These are phyloP conservation scores for Hartigia nigra DNA, from an alignment of 2,888 invertebrate species.

Conservation along the genomic window DNA sequence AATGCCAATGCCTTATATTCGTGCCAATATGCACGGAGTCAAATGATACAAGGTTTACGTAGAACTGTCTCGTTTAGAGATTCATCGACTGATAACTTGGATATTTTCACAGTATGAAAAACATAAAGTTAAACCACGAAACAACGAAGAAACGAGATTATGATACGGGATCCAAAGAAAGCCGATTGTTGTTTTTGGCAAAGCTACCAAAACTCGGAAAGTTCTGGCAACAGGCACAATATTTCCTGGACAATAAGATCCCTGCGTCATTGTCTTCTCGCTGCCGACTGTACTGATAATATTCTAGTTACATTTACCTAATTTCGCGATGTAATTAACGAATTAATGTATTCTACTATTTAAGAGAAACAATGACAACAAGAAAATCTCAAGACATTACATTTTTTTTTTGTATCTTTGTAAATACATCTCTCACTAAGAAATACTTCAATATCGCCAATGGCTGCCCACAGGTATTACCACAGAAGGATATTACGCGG, in stretches of 20 bases:
- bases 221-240: neutral
- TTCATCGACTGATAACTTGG: neutral
- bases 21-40: neutral
- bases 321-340: constrained; percentile 5
- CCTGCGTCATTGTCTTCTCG: neutral
- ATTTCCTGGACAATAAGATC: constrained; percentile 5
- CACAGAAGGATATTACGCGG: constrained; percentile 9
- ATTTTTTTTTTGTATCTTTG: constrained; percentile 18
- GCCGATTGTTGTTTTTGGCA: neutral
- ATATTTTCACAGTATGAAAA: neutral
- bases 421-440: constrained; percentile 13
- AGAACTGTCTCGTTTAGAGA: neutral
- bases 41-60: neutral
- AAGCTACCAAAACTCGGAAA: neutral
- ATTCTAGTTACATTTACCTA: constrained; percentile 8
- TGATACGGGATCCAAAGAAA: neutral
- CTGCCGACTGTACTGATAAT: neutral
- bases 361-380: constrained; percentile 9
- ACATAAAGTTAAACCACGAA: neutral
- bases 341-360: constrained; percentile 16
- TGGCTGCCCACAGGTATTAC: neutral
- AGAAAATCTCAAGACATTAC: neutral
- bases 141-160: neutral
- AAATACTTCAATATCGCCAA: neutral
- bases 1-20: neutral